Conservation (phyloP, 2,113 vertebrate genomes). For the Brienomyrus brachyistius region DNA sequence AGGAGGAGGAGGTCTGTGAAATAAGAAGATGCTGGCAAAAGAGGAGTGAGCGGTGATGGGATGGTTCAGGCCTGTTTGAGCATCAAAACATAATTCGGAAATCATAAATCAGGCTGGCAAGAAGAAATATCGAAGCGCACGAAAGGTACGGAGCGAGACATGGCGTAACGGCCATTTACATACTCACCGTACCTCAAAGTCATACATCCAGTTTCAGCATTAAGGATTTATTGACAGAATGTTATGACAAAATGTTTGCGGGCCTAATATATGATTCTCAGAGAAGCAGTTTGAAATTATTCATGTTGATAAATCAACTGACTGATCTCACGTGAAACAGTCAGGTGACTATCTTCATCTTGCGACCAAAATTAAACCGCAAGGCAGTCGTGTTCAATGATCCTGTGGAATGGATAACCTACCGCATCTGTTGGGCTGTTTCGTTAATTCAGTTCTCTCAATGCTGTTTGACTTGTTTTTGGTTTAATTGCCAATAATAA, state of each 20-base stretch:
- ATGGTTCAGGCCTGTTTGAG: conserved; percentile 12
- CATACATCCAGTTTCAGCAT: background rate
- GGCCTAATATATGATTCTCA: background rate
- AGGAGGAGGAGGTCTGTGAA: conserved; percentile 10
- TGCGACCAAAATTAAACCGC: background rate
- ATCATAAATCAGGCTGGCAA: background rate
- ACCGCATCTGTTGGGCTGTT: background rate
- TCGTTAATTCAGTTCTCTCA: background rate
- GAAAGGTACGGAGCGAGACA: background rate
- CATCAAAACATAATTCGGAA: background rate
- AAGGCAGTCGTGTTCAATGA: too few relatives aligned
- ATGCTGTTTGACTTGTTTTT: background rate
- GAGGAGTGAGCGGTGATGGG: conserved; percentile 13
- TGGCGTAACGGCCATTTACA: background rate
- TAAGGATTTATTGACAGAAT: background rate
- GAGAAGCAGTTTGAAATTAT: background rate
- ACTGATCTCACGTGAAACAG: background rate
- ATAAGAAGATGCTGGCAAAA: conserved; percentile 25
- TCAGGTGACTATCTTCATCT: background rate
- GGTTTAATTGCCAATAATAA: background rate
- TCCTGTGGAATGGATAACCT: background rate
- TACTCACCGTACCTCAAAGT: background rate
- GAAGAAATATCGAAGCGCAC: background rate
- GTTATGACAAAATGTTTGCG: background rate
- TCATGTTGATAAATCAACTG: background rate